Conservation (phyloP, 2,888 invertebrate genomes). For the Ptychoptera albimana region DNA sequence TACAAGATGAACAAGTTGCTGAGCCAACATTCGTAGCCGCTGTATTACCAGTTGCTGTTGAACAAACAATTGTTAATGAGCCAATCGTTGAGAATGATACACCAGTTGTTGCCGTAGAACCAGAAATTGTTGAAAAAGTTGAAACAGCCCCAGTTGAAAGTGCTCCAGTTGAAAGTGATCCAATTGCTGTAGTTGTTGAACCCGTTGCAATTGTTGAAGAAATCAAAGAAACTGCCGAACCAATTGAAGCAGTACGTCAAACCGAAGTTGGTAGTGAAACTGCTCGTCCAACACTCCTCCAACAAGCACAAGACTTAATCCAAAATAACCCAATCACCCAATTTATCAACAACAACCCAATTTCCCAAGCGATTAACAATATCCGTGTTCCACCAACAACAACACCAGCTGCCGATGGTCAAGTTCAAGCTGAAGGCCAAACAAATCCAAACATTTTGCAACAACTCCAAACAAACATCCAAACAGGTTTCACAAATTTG, state of each 20-base stretch:
- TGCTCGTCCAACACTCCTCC: not conserved
- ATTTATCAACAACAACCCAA: too few relatives aligned
- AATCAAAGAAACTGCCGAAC: not conserved
- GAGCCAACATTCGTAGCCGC: not conserved
- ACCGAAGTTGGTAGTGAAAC: not conserved
- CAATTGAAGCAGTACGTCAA: not conserved
- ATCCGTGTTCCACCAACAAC: not conserved
- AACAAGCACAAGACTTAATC: not conserved
- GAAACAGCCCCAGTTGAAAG: not conserved
- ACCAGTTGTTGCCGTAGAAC: not conserved
- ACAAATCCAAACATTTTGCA: not conserved
- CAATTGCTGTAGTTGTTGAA: not conserved
- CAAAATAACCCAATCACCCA: not conserved
- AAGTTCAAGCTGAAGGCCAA: not conserved
- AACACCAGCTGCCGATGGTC: not conserved
- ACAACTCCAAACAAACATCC: not conserved
- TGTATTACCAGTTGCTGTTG: not conserved
- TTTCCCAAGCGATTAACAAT: not conserved
- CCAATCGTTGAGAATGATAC: not conserved
- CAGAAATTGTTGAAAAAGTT: not conserved
- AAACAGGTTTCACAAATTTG: not conserved
- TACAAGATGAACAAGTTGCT: not conserved
- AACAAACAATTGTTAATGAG: not conserved
- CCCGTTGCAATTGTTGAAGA: not conserved
- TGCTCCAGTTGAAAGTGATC: not conserved